Evolutionary conservation across 2,888 invertebrate species (phyloP).

Genomic region (Conistra vaccinii): DNA sequence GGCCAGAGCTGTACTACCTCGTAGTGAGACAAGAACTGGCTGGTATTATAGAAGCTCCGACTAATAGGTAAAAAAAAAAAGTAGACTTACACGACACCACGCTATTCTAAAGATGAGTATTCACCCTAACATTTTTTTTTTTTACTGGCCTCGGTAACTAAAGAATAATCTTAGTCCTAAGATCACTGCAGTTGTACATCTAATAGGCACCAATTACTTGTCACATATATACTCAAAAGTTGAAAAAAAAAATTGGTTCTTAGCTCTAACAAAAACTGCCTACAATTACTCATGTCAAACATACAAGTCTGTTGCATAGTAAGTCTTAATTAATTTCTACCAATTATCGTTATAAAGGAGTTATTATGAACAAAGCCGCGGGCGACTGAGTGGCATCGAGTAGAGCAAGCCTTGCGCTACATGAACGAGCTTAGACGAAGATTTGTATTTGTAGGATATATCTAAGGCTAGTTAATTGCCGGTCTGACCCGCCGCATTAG

Average conservation of each 20-base stretch:
- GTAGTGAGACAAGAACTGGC: neutral
- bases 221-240: neutral
- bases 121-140: neutral
- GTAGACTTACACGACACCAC: neutral
- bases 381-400: neutral
- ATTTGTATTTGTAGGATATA: too few relatives aligned
- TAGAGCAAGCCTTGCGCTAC: neutral
- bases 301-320: slow-evolving; percentile 1
- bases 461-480: too few relatives aligned
- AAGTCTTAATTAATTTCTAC: slow-evolving; percentile 32
- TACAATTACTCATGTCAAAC: neutral
- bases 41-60: neutral
- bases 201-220: neutral
- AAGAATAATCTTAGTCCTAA: neutral
- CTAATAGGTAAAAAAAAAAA: neutral
- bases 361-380: slow-evolving; percentile 3
- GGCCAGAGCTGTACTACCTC: neutral
- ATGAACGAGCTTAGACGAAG: neutral
- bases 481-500: too few relatives aligned
- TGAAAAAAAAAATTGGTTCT: neutral
- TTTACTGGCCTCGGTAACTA: neutral
- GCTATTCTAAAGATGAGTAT: neutral
- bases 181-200: too few relatives aligned
- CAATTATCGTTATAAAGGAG: slow-evolving; percentile 15
- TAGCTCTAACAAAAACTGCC: neutral